phyloP scores from a whole-genome alignment of 1,140 invertebrate genomes.

The Phthorimaea operculella region DNA sequence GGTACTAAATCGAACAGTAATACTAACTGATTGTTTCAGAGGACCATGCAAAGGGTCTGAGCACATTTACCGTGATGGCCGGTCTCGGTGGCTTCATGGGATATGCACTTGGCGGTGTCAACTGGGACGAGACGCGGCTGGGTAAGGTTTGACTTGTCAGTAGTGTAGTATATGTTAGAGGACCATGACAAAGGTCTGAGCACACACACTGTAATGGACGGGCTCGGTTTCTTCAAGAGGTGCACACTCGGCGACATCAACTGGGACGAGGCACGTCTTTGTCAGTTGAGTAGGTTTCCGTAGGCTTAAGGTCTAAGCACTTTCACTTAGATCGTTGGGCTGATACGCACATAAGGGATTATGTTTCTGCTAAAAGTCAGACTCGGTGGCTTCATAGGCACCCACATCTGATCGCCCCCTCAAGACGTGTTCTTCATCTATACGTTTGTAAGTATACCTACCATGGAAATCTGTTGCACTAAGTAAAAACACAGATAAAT shows the following conservation, averaged over 20 bases:
- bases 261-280: slow-evolving; percentile 90
- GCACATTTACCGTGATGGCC: slow-evolving; percentile 96
- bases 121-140: slow-evolving; percentile 89
- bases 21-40: too few species aligned
- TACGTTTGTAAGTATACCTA: too few species aligned
- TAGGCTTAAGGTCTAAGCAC: too few species aligned
- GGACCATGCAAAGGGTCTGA: slow-evolving; percentile 92
- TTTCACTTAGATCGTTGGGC: too few species aligned
- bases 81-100: slow-evolving; percentile 94
- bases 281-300: slow-evolving; percentile 80
- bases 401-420: too few species aligned
- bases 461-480: too few species aligned
- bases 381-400: too few species aligned
- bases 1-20: too few species aligned
- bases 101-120: slow-evolving; percentile 91
- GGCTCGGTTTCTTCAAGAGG: slow-evolving; percentile 92
- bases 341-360: too few species aligned
- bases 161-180: slow-evolving; percentile 68
- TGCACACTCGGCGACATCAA: slow-evolving; percentile 93
- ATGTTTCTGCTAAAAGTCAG: too few species aligned
- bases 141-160: slow-evolving; percentile 61
- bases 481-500: too few species aligned
- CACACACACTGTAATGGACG: slow-evolving; percentile 97
- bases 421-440: too few species aligned
- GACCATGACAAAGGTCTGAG: slow-evolving; percentile 93